Conservation (phyloP, 2,113 vertebrate species). For the Bambusicola thoracicus region DNA sequence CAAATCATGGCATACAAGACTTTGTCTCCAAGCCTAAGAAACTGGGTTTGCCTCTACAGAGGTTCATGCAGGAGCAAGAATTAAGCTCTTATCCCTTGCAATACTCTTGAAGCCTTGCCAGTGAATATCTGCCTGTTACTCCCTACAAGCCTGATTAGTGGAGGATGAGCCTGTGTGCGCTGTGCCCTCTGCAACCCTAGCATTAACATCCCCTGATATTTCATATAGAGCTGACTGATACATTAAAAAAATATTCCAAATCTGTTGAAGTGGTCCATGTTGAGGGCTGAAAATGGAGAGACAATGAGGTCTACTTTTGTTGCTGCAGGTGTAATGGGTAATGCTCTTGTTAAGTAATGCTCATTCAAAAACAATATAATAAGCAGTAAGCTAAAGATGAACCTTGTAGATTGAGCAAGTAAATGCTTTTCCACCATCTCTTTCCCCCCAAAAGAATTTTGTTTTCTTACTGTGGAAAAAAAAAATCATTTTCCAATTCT, state of each 20-base stretch:
- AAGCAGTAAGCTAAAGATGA: neutral
- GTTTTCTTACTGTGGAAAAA: neutral
- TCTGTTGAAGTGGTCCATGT: neutral
- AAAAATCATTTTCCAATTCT: neutral
- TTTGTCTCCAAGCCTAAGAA: neutral
- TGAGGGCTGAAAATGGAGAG: neutral
- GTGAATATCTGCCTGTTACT: neutral
- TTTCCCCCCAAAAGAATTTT: accelerated
- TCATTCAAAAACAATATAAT: neutral
- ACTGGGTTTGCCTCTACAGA: neutral
- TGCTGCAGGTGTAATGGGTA: neutral
- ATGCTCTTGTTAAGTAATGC: neutral
- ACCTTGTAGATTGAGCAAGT: neutral
- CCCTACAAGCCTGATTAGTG: neutral
- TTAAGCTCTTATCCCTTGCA: neutral
- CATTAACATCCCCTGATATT: neutral
- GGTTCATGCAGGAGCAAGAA: neutral
- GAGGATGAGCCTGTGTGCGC: neutral
- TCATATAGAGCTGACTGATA: neutral
- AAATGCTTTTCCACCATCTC: neutral
- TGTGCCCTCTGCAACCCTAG: neutral
- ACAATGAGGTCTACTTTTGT: neutral
- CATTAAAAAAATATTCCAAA: neutral
- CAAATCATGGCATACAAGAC: neutral
- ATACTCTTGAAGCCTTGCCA: neutral